phyloP scores from a whole-genome alignment of 2,113 vertebrate species.

The Coracopsis vasa region DNA sequence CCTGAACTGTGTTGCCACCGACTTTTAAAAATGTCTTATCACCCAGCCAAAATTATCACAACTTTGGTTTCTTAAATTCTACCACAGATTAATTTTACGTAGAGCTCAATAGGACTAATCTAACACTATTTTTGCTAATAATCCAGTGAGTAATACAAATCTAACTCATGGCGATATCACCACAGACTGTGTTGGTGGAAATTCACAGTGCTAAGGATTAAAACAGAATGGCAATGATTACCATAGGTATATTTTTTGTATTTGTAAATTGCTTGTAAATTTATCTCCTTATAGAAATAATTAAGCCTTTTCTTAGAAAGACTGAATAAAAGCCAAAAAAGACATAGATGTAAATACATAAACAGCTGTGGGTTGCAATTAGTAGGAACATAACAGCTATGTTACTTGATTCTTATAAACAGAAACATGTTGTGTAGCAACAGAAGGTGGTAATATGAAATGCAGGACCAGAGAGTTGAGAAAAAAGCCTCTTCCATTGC shows the following conservation, averaged over 20 bases:
- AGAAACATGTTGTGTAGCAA: not conserved
- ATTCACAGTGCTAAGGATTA: not conserved
- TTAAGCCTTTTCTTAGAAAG: not conserved
- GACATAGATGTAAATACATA: not conserved
- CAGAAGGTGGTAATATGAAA: not conserved
- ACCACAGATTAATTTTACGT: not conserved
- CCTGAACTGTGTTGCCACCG: not conserved
- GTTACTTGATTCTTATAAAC: not conserved
- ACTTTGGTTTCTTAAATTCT: not conserved
- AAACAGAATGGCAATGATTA: not conserved
- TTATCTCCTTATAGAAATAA: not conserved
- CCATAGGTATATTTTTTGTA: not conserved
- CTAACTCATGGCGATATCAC: not conserved
- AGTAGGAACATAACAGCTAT: not conserved
- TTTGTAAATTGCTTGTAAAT: not conserved
- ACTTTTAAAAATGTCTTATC: not conserved
- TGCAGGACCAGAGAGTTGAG: not conserved
- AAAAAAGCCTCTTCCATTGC: not conserved
- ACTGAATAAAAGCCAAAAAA: not conserved
- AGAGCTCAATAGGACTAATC: not conserved
- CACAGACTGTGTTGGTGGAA: not conserved
- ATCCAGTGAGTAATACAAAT: not conserved
- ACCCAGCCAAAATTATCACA: not conserved
- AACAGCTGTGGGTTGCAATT: not conserved
- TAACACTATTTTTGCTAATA: not conserved